Evolutionary conservation across 2,888 invertebrate genomes (phyloP).

Genomic region (Teleiodes luculella): DNA sequence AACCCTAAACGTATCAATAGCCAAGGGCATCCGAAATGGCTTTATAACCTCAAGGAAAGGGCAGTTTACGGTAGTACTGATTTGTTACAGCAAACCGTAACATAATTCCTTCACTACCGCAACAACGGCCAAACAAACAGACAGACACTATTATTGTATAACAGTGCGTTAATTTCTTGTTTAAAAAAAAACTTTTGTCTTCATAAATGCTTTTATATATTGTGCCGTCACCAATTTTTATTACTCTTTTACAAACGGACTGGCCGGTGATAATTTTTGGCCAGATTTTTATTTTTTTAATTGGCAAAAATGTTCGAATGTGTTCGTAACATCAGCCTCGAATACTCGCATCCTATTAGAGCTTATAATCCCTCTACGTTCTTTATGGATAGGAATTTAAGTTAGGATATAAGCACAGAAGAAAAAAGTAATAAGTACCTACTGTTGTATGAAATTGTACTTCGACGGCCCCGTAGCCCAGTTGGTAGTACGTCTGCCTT

Average conservation of each 20-base stretch:
- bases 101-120: constrained; percentile 7
- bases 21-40: constrained; percentile 13
- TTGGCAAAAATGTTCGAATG: too few relatives aligned
- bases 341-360: too few relatives aligned
- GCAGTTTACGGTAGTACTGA: constrained; percentile 18
- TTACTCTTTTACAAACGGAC: neutral
- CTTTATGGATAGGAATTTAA: too few relatives aligned
- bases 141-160: too few relatives aligned
- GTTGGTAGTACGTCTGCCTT: too few relatives aligned
- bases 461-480: too few relatives aligned
- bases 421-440: too few relatives aligned
- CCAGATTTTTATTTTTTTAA: neutral
- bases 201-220: neutral
- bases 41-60: constrained; percentile 12
- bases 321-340: too few relatives aligned
- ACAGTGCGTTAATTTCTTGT: neutral
- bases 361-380: too few relatives aligned
- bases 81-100: constrained; percentile 15
- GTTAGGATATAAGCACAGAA: too few relatives aligned
- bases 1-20: neutral
- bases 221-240: neutral
- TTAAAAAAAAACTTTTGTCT: neutral
- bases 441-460: too few relatives aligned
- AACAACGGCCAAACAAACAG: neutral
- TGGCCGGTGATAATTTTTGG: neutral